Evolutionary conservation across 2,797 vertebrate genomes (phyloP).

Genomic region (Fundulus diaphanus): DNA sequence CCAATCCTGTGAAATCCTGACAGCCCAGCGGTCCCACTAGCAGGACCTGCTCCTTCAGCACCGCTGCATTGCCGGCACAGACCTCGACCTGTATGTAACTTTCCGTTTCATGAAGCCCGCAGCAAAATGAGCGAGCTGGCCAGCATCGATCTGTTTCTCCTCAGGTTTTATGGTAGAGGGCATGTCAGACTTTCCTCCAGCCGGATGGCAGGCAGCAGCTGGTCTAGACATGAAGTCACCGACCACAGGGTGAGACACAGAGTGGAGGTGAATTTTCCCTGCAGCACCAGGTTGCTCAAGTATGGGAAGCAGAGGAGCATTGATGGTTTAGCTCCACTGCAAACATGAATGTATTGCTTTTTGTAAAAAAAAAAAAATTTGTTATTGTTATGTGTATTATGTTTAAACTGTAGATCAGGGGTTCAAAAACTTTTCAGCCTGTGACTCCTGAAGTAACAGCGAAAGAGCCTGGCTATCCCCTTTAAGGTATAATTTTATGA

Average conservation of each 20-base stretch:
- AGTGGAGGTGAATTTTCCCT: constrained; percentile 15
- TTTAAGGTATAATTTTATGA: too few species aligned
- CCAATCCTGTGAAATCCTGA: background rate
- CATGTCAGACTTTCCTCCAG: constrained; percentile 60
- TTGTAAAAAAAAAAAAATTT: background rate
- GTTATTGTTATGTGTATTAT: background rate
- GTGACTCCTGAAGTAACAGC: too few species aligned
- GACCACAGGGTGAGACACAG: constrained; percentile 46
- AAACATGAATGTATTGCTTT: background rate
- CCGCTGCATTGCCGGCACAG: constrained; percentile 18
- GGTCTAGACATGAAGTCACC: constrained; percentile 74
- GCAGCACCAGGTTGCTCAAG: constrained; percentile 1
- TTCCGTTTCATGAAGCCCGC: constrained; percentile 33
- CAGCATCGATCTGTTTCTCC: constrained; percentile 45
- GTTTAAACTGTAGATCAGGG: background rate
- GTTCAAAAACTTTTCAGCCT: too few species aligned
- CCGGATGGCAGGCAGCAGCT: constrained; percentile 55
- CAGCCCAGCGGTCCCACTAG: background rate
- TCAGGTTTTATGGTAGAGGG: constrained; percentile 40
- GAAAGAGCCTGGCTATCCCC: too few species aligned
- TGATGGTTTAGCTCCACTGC: background rate
- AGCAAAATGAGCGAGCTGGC: constrained; percentile 9
- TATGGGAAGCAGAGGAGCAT: background rate
- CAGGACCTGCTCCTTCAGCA: background rate
- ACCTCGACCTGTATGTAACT: constrained; percentile 22